Evolutionary conservation across 2,113 vertebrate genomes (phyloP).

Genomic region (Alexandromys fortis): DNA sequence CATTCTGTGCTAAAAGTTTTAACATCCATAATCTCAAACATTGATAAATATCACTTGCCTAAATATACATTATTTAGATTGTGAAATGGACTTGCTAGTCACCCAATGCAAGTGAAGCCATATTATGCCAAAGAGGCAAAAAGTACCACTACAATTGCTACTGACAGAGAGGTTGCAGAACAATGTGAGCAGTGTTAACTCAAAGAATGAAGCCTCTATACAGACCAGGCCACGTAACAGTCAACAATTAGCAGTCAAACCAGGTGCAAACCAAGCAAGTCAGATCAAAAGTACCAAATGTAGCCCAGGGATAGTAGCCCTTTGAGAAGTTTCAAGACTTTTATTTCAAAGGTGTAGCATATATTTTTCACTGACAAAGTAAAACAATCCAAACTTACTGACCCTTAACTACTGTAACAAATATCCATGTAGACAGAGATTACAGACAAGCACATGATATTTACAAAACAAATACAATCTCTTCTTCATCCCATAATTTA

Average conservation of each 20-base stretch:
- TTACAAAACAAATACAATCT: not conserved
- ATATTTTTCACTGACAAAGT: conserved; percentile 24
- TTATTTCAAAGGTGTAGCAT: conserved; percentile 36
- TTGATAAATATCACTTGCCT: not conserved
- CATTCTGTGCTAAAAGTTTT: conserved; percentile 23
- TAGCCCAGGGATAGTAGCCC: not conserved
- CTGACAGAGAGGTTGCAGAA: conserved; percentile 40
- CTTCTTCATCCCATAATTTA: not conserved
- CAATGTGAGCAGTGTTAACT: conserved; percentile 59
- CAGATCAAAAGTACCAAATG: conserved; percentile 43
- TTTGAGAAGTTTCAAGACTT: conserved; percentile 22
- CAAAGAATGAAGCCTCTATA: conserved; percentile 70
- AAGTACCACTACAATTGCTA: conserved; percentile 40
- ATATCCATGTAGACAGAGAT: not conserved
- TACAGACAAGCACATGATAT: not conserved
- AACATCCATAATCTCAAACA: conserved; percentile 2
- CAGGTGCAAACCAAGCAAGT: conserved; percentile 29
- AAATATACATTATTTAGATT: conserved; percentile 35
- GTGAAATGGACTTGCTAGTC: not conserved
- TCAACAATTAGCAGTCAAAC: conserved; percentile 58
- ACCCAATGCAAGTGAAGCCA: conserved; percentile 42
- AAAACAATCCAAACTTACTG: not conserved
- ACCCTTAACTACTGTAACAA: not conserved
- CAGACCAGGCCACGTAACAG: conserved; percentile 39
- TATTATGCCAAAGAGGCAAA: conserved; percentile 33